These are phyloP conservation scores for Percina caprodes DNA, from an alignment of 2,113 vertebrate species.

Conservation along the genomic window DNA sequence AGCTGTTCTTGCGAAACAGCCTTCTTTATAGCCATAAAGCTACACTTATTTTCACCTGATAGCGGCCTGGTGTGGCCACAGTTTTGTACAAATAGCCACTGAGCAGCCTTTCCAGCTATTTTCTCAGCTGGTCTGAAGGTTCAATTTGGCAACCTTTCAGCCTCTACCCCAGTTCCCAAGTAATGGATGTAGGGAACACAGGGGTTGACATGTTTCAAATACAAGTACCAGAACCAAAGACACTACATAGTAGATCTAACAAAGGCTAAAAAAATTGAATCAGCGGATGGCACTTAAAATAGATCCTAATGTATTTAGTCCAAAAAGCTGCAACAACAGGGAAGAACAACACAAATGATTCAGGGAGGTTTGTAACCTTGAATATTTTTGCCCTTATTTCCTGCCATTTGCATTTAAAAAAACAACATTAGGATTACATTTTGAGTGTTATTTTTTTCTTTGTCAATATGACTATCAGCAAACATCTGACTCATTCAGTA, in stretches of 20 bases:
- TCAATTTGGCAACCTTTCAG: conserved; percentile 39
- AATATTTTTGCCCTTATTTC: conserved; percentile 24
- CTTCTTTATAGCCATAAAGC: conserved; percentile 50
- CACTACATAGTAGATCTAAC: background rate
- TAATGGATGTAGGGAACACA: background rate
- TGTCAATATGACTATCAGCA: conserved; percentile 41
- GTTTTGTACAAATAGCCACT: conserved; percentile 13
- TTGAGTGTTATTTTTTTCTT: background rate
- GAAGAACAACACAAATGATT: conserved; percentile 17
- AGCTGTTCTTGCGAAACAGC: conserved; percentile 39
- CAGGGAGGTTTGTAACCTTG: conserved; percentile 12
- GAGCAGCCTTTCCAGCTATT: conserved; percentile 42
- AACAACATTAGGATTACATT: conserved; percentile 41
- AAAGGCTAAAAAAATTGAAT: background rate
- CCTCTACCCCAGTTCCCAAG: conserved; percentile 14
- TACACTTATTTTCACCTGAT: conserved; percentile 26
- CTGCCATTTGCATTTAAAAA: conserved; percentile 21
- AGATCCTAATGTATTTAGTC: conserved; percentile 18
- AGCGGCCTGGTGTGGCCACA: conserved; percentile 3
- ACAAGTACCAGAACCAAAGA: background rate
- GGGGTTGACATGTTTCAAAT: conserved; percentile 15
- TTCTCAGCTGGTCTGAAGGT: conserved; percentile 48
- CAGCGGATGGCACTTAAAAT: background rate
- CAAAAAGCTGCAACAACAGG: conserved; percentile 5
- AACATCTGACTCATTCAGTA: conserved; percentile 60